Conservation (phyloP, 2,113 vertebrate genomes). For the Carollia perspicillata region DNA sequence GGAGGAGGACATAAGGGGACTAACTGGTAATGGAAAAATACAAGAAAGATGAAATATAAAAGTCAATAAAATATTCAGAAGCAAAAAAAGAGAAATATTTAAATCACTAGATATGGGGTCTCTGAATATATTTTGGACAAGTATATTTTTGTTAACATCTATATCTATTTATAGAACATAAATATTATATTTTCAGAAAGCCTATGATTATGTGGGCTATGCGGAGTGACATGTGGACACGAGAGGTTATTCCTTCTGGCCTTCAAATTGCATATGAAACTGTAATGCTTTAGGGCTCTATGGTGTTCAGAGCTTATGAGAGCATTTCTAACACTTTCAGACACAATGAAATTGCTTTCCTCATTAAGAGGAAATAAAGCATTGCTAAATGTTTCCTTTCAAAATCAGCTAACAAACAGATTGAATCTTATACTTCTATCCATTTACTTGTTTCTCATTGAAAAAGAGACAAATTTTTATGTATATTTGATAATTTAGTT, state of each 20-base stretch:
- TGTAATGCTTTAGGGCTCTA: background rate
- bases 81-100: background rate
- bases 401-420: background rate
- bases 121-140: background rate
- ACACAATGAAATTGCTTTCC: background rate
- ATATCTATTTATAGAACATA: background rate
- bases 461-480: background rate
- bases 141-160: background rate
- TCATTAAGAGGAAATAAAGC: background rate
- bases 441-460: background rate
- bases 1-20: no score
- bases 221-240: background rate
- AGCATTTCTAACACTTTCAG: background rate
- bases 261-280: background rate
- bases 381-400: background rate
- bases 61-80: no score
- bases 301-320: background rate
- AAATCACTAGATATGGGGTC: background rate
- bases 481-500: background rate
- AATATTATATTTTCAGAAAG: background rate
- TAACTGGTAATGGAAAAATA: no score
- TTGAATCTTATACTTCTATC: background rate
- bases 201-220: background rate
- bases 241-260: background rate
- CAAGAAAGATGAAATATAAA: no score